Evolutionary conservation across 2,888 invertebrate genomes (phyloP), one percentile per base, ranked within the genome.

Genomic region (Julus scanicus): DNA sequence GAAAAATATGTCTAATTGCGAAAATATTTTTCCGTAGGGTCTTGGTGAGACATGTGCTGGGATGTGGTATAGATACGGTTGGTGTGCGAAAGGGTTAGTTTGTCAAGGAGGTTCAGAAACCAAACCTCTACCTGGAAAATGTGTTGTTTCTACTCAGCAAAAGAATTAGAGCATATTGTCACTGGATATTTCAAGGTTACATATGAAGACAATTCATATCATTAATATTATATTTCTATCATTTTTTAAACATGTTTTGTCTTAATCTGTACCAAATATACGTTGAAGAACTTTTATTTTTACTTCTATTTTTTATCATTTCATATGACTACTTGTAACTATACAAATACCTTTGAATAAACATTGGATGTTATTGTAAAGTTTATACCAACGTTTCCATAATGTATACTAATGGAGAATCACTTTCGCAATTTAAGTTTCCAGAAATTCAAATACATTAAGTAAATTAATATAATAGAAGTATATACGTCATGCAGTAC

Each of bases 31-130:
- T 9, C 29, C 17, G 29, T 11, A 71, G 71, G 71, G 71, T 29
- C 71, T 71, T 20, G 71, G 71, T 29, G 71, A 71, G 71, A 71
- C 71, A 29, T 71, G 71, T n/a, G 71, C 29, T 29, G 71, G 29
- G 4, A 6, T 63, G 5, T 63, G 17, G 63, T n/a, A n/a, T 20
- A 63, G 63, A n/a, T n/a, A 17, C 6, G 63, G 63, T n/a, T 63
- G 71, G 29, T 71, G 29, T 71, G 71, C 71, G 9, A 9, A 17
- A 71, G 71, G 71, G 20, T 71, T 71, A 29, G 71, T 71, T 29
- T 71, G 71, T 29, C 20, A 71, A 29, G 71, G 29, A 29, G 71
- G 71, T 29, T 71, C 71, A 2, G 71, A 71, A 71, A 71, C 29
- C 11, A 71, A 71, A 9, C 71, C 29, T n/a, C 8, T 6, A 4